Evolutionary conservation across 2,113 vertebrate species (phyloP).

Genomic region (Colinus virginianus): DNA sequence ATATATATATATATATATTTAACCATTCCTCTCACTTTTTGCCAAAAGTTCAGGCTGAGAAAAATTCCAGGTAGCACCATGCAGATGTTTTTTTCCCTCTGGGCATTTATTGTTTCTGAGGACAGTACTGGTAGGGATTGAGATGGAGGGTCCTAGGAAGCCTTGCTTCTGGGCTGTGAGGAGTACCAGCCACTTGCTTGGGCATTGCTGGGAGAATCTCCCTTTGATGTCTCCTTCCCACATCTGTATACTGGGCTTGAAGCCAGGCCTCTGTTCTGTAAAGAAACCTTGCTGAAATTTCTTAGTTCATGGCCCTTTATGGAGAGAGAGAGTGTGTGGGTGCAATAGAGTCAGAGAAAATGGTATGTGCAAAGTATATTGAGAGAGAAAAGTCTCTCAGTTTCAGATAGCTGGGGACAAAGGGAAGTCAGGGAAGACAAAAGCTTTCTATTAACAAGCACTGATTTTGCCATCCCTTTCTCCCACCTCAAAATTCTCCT

Average conservation of each 20-base stretch:
- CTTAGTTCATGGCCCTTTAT: conserved; percentile 44
- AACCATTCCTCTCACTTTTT: neutral
- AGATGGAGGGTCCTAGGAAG: neutral
- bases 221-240: conserved; percentile 28
- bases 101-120: neutral
- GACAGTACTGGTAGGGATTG: neutral
- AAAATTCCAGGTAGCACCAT: neutral
- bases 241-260: conserved; percentile 14
- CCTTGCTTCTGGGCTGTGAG: neutral
- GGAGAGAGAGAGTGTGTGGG: neutral
- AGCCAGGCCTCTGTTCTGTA: conserved; percentile 33
- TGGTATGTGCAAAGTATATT: neutral
- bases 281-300: conserved; percentile 39
- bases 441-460: conserved; percentile 31
- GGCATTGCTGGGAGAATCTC: neutral
- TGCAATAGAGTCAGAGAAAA: neutral
- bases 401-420: neutral
- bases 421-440: neutral
- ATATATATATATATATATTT: too few relatives aligned
- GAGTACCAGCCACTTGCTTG: neutral
- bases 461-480: conserved; percentile 9
- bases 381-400: neutral
- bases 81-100: neutral
- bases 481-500: conserved; percentile 22
- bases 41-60: neutral